Conservation (phyloP, 2,888 invertebrate species). For the Trichopria drosophilae region DNA sequence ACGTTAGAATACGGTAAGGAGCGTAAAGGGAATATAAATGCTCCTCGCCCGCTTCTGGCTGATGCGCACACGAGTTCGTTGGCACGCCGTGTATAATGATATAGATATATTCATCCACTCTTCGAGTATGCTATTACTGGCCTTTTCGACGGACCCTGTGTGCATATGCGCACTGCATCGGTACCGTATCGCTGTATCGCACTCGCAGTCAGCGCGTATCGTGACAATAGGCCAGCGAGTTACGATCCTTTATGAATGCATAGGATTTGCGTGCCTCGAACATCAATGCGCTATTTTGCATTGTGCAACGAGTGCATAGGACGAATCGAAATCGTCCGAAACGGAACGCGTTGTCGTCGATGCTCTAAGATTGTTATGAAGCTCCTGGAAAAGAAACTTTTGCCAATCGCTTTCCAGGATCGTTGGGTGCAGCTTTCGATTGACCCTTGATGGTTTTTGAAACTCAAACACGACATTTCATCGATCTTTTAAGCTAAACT, state of each 20-base stretch:
- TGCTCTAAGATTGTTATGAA: too few species aligned
- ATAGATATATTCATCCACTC: slow-evolving; percentile 39
- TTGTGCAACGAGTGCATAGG: too few species aligned
- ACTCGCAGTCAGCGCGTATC: slow-evolving; percentile 19
- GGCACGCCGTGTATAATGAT: slow-evolving; percentile 37
- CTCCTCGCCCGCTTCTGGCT: slow-evolving; percentile 10
- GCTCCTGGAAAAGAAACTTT: too few species aligned
- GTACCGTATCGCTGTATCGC: background rate
- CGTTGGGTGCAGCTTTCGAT: too few species aligned
- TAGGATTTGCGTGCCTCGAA: slow-evolving; percentile 39
- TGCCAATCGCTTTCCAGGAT: too few species aligned
- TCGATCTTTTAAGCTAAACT: too few species aligned
- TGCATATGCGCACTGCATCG: background rate
- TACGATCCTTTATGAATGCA: slow-evolving; percentile 36
- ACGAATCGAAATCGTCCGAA: too few species aligned
- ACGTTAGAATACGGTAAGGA: slow-evolving; percentile 6
- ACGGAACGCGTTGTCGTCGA: too few species aligned
- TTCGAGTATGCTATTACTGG: slow-evolving; percentile 39
- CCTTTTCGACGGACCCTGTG: slow-evolving; percentile 36
- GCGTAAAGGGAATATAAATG: slow-evolving; percentile 37
- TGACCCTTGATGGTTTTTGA: too few species aligned
- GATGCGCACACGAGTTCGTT: slow-evolving; percentile 39
- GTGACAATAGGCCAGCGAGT: slow-evolving; percentile 37
- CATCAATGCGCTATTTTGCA: slow-evolving; percentile 35
- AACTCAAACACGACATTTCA: too few species aligned